phyloP scores from a whole-genome alignment of 2,113 vertebrate species.

The Promerops cafer region DNA sequence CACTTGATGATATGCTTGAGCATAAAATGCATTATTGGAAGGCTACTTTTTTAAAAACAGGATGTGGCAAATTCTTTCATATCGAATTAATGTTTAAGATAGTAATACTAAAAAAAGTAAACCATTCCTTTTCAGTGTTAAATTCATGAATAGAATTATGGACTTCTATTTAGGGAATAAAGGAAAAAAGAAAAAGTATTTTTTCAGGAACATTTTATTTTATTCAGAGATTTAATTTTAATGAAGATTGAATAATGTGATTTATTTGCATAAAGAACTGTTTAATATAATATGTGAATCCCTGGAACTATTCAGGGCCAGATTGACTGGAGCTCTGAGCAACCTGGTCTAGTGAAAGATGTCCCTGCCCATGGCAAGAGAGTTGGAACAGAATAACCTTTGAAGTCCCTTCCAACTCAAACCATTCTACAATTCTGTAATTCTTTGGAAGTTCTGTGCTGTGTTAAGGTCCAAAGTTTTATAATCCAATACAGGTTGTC shows the following conservation, averaged over 20 bases:
- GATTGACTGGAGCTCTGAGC: background rate
- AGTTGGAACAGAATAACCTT: background rate
- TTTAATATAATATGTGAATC: background rate
- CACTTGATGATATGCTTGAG: background rate
- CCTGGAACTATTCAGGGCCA: background rate
- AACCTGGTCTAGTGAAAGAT: background rate
- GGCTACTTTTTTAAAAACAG: background rate
- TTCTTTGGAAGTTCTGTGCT: background rate
- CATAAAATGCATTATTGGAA: background rate
- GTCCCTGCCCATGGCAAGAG: background rate
- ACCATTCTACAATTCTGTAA: background rate
- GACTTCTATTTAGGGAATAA: background rate
- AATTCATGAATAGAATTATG: background rate
- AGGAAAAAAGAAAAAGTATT: background rate
- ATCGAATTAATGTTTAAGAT: background rate
- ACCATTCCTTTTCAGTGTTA: background rate
- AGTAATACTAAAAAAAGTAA: background rate
- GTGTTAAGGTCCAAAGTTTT: background rate
- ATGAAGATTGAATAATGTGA: background rate
- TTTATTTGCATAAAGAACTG: background rate
- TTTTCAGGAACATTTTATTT: background rate
- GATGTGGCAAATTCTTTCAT: background rate
- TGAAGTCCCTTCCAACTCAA: background rate
- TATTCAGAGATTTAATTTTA: background rate
- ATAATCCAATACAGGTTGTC: background rate